A percentile compares a stretch with the other conserved stretches of the same genome.
phyloP scores from a whole-genome alignment of 2,113 vertebrate species.

The Epinephelus lanceolatus region DNA sequence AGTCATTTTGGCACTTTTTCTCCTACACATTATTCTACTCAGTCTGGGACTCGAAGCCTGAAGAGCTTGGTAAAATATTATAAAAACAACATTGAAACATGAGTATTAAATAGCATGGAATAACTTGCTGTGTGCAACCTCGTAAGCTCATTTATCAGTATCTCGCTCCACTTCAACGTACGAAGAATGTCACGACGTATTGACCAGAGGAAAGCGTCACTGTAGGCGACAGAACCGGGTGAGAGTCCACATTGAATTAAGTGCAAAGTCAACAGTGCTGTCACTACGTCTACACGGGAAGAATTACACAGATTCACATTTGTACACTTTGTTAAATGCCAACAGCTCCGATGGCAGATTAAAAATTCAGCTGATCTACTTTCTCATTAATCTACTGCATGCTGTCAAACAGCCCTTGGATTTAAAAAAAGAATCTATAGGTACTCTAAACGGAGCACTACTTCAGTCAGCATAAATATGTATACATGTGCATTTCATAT shows the following conservation, averaged over 20 bases:
- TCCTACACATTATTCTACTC: conserved; percentile 43
- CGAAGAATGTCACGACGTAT: neutral
- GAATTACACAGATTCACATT: conserved; percentile 24
- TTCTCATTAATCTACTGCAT: neutral
- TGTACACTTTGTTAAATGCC: conserved; percentile 24
- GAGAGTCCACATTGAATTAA: conserved; percentile 6
- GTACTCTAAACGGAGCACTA: conserved; percentile 29
- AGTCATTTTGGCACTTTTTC: conserved; percentile 80
- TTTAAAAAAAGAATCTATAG: neutral
- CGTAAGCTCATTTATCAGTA: neutral
- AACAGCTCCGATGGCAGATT: conserved; percentile 17
- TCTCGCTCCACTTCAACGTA: no score
- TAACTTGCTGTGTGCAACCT: neutral
- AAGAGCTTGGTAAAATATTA: conserved; percentile 25
- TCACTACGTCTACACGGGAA: neutral
- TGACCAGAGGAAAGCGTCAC: neutral
- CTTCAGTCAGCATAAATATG: conserved; percentile 18
- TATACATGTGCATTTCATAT: conserved; percentile 25
- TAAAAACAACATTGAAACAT: conserved; percentile 41
- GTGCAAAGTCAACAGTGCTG: conserved; percentile 60
- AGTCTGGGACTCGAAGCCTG: conserved; percentile 42
- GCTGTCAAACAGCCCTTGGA: conserved; percentile 56
- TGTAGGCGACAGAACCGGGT: neutral
- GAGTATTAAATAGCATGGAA: conserved; percentile 5
- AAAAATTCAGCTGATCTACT: neutral